phyloP scores from a whole-genome alignment of 1,140 invertebrate genomes.

The Drosophila ogumai region DNA sequence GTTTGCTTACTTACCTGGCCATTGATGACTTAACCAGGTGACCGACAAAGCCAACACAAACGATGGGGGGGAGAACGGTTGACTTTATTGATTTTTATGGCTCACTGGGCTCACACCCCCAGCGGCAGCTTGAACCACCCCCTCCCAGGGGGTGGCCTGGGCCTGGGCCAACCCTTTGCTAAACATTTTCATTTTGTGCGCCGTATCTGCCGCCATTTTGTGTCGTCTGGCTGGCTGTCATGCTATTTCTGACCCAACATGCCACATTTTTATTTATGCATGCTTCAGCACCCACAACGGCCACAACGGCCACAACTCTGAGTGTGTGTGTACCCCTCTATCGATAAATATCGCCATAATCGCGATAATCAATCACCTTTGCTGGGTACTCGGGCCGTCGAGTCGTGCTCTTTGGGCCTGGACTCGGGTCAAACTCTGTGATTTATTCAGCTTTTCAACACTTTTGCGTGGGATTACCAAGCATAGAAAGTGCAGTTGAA shows the following conservation, averaged over 20 bases:
- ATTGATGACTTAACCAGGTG: slow-evolving; percentile 65
- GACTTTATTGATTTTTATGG: slow-evolving; percentile 79
- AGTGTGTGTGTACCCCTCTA: not conserved
- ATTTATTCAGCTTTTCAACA: slow-evolving; percentile 75
- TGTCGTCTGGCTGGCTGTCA: slow-evolving; percentile 64
- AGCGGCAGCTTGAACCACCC: no score
- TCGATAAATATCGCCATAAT: slow-evolving; percentile 46
- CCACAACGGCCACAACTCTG: slow-evolving; percentile 3
- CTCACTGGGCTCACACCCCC: slow-evolving; percentile 57
- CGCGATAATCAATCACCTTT: slow-evolving; percentile 30
- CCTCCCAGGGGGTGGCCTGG: not conserved
- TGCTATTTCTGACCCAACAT: slow-evolving; percentile 81
- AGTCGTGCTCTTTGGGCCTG: not conserved
- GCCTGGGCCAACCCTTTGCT: slow-evolving; percentile 57
- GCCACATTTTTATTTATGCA: slow-evolving; percentile 81
- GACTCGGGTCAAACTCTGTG: slow-evolving; percentile 33
- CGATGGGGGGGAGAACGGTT: slow-evolving; percentile 6
- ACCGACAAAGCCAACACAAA: slow-evolving; percentile 59
- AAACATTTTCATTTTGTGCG: slow-evolving; percentile 73
- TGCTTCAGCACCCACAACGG: slow-evolving; percentile 38
- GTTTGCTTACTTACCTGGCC: slow-evolving; percentile 33
- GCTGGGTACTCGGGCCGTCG: slow-evolving; percentile 19
- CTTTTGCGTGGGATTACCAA: slow-evolving; percentile 44
- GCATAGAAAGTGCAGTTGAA: slow-evolving; percentile 26
- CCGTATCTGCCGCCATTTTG: slow-evolving; percentile 73